phyloP scores from a whole-genome alignment of 2,888 invertebrate species.

The Teleiodes luculella region DNA sequence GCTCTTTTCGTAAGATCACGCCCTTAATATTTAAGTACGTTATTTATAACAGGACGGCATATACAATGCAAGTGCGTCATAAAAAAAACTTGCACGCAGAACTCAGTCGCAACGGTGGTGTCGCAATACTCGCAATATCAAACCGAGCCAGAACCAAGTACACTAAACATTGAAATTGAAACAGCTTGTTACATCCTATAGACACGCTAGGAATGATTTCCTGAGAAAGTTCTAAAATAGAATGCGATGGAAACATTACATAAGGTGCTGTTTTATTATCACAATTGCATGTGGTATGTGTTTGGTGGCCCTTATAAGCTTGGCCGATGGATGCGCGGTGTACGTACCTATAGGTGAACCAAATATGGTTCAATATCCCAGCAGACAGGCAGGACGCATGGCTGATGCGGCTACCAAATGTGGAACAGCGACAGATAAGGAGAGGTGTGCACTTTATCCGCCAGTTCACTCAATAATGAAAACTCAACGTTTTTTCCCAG shows the following conservation, averaged over 20 bases:
- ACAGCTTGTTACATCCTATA: too few species aligned
- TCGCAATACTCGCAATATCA: too few species aligned
- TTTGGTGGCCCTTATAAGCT: background rate
- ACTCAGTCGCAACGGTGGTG: background rate
- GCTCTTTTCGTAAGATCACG: conserved; percentile 12
- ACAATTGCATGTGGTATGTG: background rate
- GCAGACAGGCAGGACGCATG: background rate
- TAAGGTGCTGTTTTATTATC: background rate
- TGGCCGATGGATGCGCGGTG: background rate
- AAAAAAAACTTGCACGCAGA: background rate
- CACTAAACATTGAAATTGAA: background rate
- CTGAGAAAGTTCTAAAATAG: background rate
- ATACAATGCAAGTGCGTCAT: conserved; percentile 1
- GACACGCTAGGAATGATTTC: background rate
- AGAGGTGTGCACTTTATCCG: background rate
- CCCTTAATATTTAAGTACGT: conserved; percentile 11
- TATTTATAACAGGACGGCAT: conserved; percentile 9
- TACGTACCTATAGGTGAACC: background rate
- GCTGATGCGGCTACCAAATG: background rate
- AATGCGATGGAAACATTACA: background rate
- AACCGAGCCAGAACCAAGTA: too few species aligned
- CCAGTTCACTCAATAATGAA: background rate
- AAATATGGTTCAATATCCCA: background rate
- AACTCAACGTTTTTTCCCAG: background rate
- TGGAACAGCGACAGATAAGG: background rate